phyloP scores from a whole-genome alignment of 2,113 vertebrate genomes.

The Gambusia holbrooki region DNA sequence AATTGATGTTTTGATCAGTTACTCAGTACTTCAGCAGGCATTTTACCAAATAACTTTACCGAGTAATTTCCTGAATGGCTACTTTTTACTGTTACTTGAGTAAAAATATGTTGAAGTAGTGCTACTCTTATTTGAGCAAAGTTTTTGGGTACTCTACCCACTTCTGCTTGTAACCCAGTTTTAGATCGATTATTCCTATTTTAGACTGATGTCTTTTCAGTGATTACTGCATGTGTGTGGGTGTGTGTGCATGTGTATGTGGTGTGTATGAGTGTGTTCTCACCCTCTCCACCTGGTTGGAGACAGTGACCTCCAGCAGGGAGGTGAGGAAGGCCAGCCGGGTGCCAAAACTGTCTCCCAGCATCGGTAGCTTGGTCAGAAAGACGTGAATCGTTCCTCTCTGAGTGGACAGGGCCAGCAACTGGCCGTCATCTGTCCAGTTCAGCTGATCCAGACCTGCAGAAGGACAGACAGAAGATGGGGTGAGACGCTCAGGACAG shows the following conservation, averaged over 20 bases:
- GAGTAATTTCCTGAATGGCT: too few species aligned
- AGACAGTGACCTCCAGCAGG: slow-evolving; percentile 92
- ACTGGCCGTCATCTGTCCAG: slow-evolving; percentile 97
- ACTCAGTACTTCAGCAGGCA: too few species aligned
- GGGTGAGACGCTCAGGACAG: background rate
- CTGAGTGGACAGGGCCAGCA: slow-evolving; percentile 91
- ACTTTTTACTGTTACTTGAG: too few species aligned
- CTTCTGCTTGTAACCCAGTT: slow-evolving; percentile 6
- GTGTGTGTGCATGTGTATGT: background rate
- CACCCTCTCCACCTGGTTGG: slow-evolving; percentile 91
- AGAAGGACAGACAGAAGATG: slow-evolving; percentile 17
- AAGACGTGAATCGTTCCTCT: slow-evolving; percentile 91
- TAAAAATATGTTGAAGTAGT: too few species aligned
- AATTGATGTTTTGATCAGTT: too few species aligned
- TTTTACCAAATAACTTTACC: too few species aligned
- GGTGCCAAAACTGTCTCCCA: slow-evolving; percentile 89
- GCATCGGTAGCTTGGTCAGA: slow-evolving; percentile 93
- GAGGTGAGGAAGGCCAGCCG: slow-evolving; percentile 93
- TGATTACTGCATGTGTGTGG: background rate
- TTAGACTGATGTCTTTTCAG: background rate
- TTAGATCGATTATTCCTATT: background rate
- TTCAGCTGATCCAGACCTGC: slow-evolving; percentile 90
- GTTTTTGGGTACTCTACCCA: too few species aligned
- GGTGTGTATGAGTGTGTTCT: slow-evolving; percentile 34
- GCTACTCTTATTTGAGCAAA: too few species aligned